Evolutionary conservation across 2,113 vertebrate species (phyloP), one percentile per base, ranked within the genome.

Genomic region (Canis aureus): DNA sequence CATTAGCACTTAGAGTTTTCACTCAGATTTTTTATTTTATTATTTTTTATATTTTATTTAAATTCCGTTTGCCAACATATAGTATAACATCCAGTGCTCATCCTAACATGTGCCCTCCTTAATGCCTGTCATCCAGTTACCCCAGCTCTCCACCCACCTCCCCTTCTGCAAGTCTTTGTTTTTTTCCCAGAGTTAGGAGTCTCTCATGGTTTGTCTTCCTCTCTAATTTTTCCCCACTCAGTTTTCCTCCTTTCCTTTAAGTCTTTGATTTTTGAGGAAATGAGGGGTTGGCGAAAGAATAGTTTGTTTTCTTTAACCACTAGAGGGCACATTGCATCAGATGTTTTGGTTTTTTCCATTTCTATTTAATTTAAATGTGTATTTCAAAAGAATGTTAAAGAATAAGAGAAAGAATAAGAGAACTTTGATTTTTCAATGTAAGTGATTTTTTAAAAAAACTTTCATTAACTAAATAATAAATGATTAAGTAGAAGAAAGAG

Each of bases 321-420:
- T 95, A 98, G 98, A 95, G 98, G 97, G 96, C 97, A 59, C 20
- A 22, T 22, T 74, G 43, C 32, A 81, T 35, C 8, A 25, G 67
- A 15, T 87, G 35, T 87, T 87, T 43, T 10, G 53, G 7, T 49
- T 2, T 16, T 59, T 23, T 10, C 38, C 17, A 62, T 20, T 55
- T 71, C 55, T 43, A 1, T 29, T 25, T 62, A 69, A 67, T 10
- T 62, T 78, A 82, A 95, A 84, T 49, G 59, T 78, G 3, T 74
- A 84, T 67, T 91, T 97, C 76, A 91, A 81, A 27, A 95, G 27
- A 64, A n/a, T 38, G 32, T 78, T 29, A 64, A 74, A 86, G 53
- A 80, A 60, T 71, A 74, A n/a, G 6, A 89, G 20, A 62, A 85
- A 86, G 8, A 76, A 25, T 49, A 64, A 64, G 43, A 73, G 6